Base-by-base conservation (phyloP, 2,888 invertebrate genomes). In the Tetheella fluctuosa region DNA sequence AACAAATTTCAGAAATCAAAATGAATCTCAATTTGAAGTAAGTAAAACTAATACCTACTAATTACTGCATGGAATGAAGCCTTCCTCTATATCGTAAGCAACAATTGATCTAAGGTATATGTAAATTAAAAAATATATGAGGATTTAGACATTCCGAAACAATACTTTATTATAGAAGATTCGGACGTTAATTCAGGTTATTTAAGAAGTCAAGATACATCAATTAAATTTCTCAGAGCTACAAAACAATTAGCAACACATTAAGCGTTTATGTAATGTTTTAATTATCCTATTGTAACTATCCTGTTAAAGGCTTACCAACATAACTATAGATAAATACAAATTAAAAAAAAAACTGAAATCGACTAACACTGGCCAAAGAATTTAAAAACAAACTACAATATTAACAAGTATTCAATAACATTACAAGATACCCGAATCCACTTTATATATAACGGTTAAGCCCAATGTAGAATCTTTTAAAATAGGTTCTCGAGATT, bases 271-370 rank as follows among this genome's bases (percentile, higher is more conserved):
- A 77, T 80, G 73, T 83, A 80, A 78, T 34, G 34, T 77, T 76
- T 81, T 80, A 83, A 86, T 84, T 91, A 91, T 86, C 83, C 85
- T 89, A 89, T 82, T 85, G 81, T 85, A 85, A 73, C 77, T 81
- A 82, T 82, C 73, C 72, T 77, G 77, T 80, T 81, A 57, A 79
- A 81, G 82, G 75, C 79, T 83, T 85, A 85, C 74, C 68, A 83
- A 87, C 84, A 77, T 79, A 83, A 81, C 76, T 79, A 80, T 77
- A 77, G 57, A 69, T 79, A 34, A 13, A 34, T 34, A 30, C 76
- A 80, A 77, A 75, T 71, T 71, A 73, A 78, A 75, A 71, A 74
- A 83, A 73, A 70, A 79, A 34, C 34, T 13, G 34, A 81, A 83
- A 83, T 76, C 71, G 78, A 84, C 81, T 84, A 82, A 80, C 82